A percentile compares a stretch with the other conserved stretches of the same genome.
Conservation (phyloP, 2,113 vertebrate species). For the Pachyramphus minor region DNA sequence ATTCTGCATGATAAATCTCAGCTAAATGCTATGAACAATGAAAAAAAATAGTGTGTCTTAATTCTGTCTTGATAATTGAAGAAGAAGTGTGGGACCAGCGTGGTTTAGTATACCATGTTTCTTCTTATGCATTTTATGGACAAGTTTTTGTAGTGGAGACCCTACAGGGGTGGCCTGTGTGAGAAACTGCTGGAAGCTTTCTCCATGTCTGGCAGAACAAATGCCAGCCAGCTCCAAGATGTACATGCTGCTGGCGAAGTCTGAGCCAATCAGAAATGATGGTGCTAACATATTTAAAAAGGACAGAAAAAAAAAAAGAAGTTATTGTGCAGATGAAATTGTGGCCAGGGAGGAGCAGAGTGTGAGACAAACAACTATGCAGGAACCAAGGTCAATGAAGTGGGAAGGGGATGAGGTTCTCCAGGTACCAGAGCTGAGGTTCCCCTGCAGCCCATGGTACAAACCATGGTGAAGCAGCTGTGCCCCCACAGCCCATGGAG, state of each 20-base stretch:
- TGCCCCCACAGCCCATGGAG: too few relatives aligned
- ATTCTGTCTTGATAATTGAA: not conserved
- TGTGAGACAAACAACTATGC: not conserved
- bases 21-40: not conserved
- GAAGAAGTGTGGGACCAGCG: too few relatives aligned
- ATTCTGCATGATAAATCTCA: not conserved
- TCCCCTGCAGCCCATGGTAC: rapidly evolving
- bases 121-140: not conserved
- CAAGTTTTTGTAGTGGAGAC: not conserved
- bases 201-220: not conserved
- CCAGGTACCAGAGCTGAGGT: not conserved
- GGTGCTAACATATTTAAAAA: not conserved
- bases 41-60: not conserved
- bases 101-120: not conserved
- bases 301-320: not conserved
- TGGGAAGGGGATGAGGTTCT: not conserved
- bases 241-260: not conserved
- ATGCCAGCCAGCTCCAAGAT: not conserved
- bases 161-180: not conserved
- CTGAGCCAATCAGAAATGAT: not conserved
- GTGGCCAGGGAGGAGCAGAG: not conserved
- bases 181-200: not conserved
- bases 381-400: not conserved
- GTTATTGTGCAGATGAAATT: not conserved
- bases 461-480: not conserved